Conservation (phyloP, 2,888 invertebrate species). For the Tinea semifulvella region DNA sequence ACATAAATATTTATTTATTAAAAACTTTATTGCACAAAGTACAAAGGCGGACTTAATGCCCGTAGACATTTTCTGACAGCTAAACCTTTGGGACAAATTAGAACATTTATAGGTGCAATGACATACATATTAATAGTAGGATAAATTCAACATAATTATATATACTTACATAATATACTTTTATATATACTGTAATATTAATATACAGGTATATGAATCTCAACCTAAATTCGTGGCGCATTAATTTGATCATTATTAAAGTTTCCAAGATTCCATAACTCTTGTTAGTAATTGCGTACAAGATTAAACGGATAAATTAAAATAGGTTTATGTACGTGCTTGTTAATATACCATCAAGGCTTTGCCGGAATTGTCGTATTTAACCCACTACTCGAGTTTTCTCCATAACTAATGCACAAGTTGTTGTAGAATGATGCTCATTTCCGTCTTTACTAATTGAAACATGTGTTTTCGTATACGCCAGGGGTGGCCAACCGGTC, state of each 20-base stretch:
- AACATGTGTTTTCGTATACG: conserved; percentile 4
- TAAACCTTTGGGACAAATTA: too few relatives aligned
- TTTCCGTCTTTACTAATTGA: conserved; percentile 3
- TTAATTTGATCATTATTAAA: conserved; percentile 2
- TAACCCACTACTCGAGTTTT: conserved; percentile 16
- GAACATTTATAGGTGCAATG: too few relatives aligned
- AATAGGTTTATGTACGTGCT: conserved; percentile 12
- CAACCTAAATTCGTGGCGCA: background rate
- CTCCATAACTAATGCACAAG: conserved; percentile 11
- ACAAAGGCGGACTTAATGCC: too few relatives aligned
- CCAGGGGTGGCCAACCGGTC: too few relatives aligned
- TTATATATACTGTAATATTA: too few relatives aligned
- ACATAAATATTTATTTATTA: too few relatives aligned
- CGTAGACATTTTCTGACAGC: too few relatives aligned
- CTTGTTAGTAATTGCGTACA: conserved; percentile 2
- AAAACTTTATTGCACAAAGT: too few relatives aligned
- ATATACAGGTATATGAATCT: background rate
- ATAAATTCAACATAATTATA: too few relatives aligned
- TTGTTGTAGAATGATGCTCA: conserved; percentile 12
- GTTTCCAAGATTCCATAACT: conserved; percentile 7
- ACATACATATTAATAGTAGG: too few relatives aligned
- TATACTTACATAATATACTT: too few relatives aligned
- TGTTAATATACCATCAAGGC: conserved; percentile 11
- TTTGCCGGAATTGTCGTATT: conserved; percentile 11
- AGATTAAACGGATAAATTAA: conserved; percentile 12